These are phyloP conservation scores for Trematocara marginatum DNA, from an alignment of 2,113 vertebrate genomes.

Conservation along the genomic window DNA sequence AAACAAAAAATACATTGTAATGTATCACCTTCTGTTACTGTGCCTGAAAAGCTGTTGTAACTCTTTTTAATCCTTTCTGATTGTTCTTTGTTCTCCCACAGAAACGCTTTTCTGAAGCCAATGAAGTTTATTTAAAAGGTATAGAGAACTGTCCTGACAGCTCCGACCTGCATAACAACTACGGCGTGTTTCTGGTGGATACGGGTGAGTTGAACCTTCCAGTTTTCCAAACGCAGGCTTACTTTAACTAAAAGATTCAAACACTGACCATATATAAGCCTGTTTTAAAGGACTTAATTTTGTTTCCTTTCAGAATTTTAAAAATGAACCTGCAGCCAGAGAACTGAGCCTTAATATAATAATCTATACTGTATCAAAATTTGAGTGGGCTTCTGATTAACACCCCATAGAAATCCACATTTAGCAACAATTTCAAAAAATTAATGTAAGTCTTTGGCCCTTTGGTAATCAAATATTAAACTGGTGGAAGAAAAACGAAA, in stretches of 20 bases:
- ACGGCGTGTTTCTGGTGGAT: slow-evolving; percentile 92
- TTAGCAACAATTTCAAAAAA: neutral
- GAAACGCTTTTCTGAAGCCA: slow-evolving; percentile 84
- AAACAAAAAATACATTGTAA: neutral
- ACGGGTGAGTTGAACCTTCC: slow-evolving; percentile 73
- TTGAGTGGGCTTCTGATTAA: neutral
- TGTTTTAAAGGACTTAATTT: neutral
- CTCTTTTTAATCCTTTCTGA: neutral
- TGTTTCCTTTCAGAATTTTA: neutral
- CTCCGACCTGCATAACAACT: slow-evolving; percentile 95
- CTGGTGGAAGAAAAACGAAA: neutral
- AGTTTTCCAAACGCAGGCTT: neutral
- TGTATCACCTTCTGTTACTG: neutral
- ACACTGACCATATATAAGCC: fast-evolving
- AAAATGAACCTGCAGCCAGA: neutral
- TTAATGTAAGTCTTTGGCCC: neutral
- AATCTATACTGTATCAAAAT: neutral
- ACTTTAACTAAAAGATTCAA: neutral
- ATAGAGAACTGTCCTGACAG: slow-evolving; percentile 90
- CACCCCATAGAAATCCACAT: neutral
- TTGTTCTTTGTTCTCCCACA: slow-evolving; percentile 42
- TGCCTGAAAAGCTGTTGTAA: neutral
- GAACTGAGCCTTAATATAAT: neutral
- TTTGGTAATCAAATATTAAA: neutral
- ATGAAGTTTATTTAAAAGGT: slow-evolving; percentile 83